Conservation (phyloP, 1,140 invertebrate species). For the Drosophila mayri region DNA sequence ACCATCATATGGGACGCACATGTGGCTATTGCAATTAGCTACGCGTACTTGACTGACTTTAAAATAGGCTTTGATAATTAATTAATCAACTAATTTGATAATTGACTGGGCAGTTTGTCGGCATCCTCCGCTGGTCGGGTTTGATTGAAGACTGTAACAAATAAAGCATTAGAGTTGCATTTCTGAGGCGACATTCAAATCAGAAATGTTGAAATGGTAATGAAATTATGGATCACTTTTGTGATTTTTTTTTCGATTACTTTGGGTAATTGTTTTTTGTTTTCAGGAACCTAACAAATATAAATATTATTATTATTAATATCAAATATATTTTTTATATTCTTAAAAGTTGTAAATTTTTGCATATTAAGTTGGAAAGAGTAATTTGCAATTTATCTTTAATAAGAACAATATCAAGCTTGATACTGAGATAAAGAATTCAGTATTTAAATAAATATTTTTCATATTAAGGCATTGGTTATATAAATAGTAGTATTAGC, state of each 20-base stretch:
- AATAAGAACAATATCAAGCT: not conserved
- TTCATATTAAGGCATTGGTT: not conserved
- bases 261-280: not conserved
- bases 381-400: not conserved
- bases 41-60: slow-evolving; percentile 27
- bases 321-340: not conserved
- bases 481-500: not conserved
- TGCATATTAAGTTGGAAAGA: not conserved
- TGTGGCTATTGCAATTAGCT: slow-evolving; percentile 52
- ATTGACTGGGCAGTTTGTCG: slow-evolving; percentile 62
- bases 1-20: slow-evolving; percentile 14
- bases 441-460: not conserved
- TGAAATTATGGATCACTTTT: not conserved
- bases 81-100: slow-evolving; percentile 74
- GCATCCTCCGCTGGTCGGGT: slow-evolving; percentile 35
- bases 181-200: not conserved
- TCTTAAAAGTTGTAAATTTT: not conserved
- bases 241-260: not conserved
- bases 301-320: not conserved
- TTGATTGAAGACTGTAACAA: not conserved
- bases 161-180: slow-evolving; percentile 22
- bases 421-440: not conserved
- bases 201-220: not conserved
- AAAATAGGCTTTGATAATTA: slow-evolving; percentile 74
- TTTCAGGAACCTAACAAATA: not conserved